Conservation (phyloP, 2,888 invertebrate species). For the Idaea biselata region DNA sequence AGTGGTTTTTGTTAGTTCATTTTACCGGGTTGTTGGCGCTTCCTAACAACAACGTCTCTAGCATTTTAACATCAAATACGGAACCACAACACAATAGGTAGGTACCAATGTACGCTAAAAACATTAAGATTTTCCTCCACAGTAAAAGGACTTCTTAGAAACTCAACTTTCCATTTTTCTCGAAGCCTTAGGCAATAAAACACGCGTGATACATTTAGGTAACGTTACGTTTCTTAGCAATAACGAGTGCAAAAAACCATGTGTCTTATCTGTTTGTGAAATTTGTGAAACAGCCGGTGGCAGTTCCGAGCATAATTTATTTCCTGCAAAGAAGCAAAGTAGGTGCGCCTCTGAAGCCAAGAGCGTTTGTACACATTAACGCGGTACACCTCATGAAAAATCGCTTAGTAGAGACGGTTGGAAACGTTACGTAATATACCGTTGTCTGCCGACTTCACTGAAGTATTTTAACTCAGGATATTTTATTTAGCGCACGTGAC, state of each 20-base stretch:
- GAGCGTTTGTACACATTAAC: constrained; percentile 78
- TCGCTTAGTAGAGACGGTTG: constrained; percentile 69
- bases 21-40: constrained; percentile 2
- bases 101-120: constrained; percentile 6
- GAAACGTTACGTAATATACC: constrained; percentile 48
- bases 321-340: constrained; percentile 71
- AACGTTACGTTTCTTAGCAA: constrained; percentile 21
- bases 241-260: constrained; percentile 25
- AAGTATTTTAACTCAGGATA: constrained; percentile 26
- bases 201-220: constrained; percentile 21
- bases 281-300: constrained; percentile 52
- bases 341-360: constrained; percentile 63
- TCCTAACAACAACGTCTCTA: not conserved
- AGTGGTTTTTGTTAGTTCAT: constrained; percentile 11
- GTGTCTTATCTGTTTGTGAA: constrained; percentile 58
- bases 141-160: not conserved
- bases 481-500: not conserved
- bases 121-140: constrained; percentile 5
- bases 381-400: constrained; percentile 75
- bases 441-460: constrained; percentile 34
- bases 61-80: not conserved
- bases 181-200: constrained; percentile 23
- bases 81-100: not conserved
- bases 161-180: not conserved
- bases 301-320: constrained; percentile 72